Conservation (phyloP, 2,113 vertebrate genomes). For the Oryzias melastigma region DNA sequence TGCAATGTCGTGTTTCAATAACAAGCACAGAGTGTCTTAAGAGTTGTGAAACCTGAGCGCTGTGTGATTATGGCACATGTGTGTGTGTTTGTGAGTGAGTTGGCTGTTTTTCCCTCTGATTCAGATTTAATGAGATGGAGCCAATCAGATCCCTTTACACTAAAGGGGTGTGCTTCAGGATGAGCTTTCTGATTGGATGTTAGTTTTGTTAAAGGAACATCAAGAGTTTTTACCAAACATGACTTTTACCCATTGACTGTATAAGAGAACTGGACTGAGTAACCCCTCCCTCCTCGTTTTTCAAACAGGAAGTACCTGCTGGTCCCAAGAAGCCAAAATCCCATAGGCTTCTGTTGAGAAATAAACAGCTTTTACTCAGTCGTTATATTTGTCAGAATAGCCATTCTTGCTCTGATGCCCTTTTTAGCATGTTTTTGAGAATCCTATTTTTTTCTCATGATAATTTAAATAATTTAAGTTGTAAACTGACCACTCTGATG, state of each 20-base stretch:
- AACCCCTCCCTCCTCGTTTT: too few relatives aligned
- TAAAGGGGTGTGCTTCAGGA: slow-evolving; percentile 35
- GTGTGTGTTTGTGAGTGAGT: slow-evolving; percentile 40
- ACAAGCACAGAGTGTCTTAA: slow-evolving; percentile 42
- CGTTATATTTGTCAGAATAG: too few relatives aligned
- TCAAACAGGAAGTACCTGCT: too few relatives aligned
- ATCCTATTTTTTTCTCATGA: too few relatives aligned
- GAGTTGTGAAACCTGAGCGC: slow-evolving; percentile 54
- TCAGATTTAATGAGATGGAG: slow-evolving; percentile 19
- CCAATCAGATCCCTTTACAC: slow-evolving; percentile 48
- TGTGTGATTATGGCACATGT: slow-evolving; percentile 20
- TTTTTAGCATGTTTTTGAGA: too few relatives aligned
- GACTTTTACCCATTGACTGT: not conserved
- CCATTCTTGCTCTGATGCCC: too few relatives aligned
- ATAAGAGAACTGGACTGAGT: too few relatives aligned
- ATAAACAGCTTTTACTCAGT: too few relatives aligned
- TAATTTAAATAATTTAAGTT: too few relatives aligned
- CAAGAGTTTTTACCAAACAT: slow-evolving; percentile 35
- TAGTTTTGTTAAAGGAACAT: slow-evolving; percentile 8
- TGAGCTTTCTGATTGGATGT: slow-evolving; percentile 42
- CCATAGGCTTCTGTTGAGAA: too few relatives aligned
- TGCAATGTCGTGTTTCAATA: slow-evolving; percentile 35
- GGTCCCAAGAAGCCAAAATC: too few relatives aligned
- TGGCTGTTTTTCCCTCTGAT: slow-evolving; percentile 54
- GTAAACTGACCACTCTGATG: too few relatives aligned